Base-by-base conservation (phyloP, 1,140 invertebrate genomes). In the Coenobita brevimanus region DNA sequence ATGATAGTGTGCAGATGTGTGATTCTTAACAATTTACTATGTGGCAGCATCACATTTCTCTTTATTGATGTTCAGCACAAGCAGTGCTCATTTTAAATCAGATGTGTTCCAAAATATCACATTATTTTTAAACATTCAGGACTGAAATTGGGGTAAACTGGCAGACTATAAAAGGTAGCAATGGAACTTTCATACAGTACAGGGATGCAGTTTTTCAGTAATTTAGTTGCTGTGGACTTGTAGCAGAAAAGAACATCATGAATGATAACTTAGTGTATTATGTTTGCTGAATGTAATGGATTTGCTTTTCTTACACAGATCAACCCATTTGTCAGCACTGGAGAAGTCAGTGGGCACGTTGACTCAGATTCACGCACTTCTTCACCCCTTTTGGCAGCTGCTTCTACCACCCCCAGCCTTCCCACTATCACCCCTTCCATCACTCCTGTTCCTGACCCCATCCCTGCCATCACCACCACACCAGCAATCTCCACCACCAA, bases 321-420 rank as follows among this genome's bases (percentile, higher is more conserved):
- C n/a, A n/a, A n/a, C n/a, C n/a, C n/a, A 46, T 85, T 85, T 62
- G 64, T 85, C 54, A 85, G 82, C 71, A 85, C 50, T 46, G 82
- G 71, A 30, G 82, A 75, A 6, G 30, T 54, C 54, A 13, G 36
- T 27, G 24, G 27, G 4, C 36, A 69, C 24, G 43, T 17, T 62
- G 57, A 76, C 71, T 41, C 54, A 10, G 57, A 62, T 1, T 71
- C 82, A 3, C 27, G 82, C 41, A 85, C 73, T 30, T 85, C 82
- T 24, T 85, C 82, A 24, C 82, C 82, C 33, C 57, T 85, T 24
- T 54, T 85, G 2, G 71, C 82, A 76, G 71, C 73, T 62, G 82
- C 82, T 30, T 85, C 82, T 21, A 64, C 82, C 27, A 46, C 71
- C 4, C 82, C 82, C 21, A 76, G 69, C n/a, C n/a, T 85, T 2